Evolutionary conservation across 2,888 invertebrate genomes (phyloP), one percentile per base, ranked within the genome.

Genomic region (Phymatocera aterrima): DNA sequence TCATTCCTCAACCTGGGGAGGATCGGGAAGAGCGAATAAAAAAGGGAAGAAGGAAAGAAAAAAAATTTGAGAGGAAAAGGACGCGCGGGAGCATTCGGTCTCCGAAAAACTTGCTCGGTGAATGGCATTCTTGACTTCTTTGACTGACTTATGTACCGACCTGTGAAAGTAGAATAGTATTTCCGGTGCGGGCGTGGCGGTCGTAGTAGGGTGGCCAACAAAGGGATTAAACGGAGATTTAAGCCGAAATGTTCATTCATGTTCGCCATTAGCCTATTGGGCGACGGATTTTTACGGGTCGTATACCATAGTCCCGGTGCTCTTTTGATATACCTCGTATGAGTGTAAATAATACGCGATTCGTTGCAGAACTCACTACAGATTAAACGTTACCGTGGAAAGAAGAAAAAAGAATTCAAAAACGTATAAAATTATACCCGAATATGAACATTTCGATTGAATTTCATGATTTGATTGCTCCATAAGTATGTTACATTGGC

Each of bases 71-170:
- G n/a, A 6, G 8, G 28, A 10, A 65, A 65, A 43, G 21, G n/a
- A 68, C 12, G 46, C 46, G 40, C 21, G 24, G 51, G 18, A 31
- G 51, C 43, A 34, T 28, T 51, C 18, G 48, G 51, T 72, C 51
- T 31, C 21, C 48, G 51, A 24, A 15, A 2, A 72, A 51, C 51
- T 51, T 28, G 46, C 15, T 51, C 60, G 21, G 40, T 78, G 74
- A 78, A 78, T 75, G 78, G 78, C 21, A 78, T 78, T 72, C 78
- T 78, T 78, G 78, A 78, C 78, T 78, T 70, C 78, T 72, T 74
- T 78, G 74, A 72, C 72, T 72, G 72, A 72, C 72, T 72, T 72
- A 72, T 72, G 72, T 51, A 75, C 37, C 75, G 75, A 75, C 75
- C 75, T 57, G 75, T 75, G 43, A 75, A 75, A 60, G 40, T 60